phyloP scores from a whole-genome alignment of 2,113 vertebrate genomes.

The Penelope pileata region DNA sequence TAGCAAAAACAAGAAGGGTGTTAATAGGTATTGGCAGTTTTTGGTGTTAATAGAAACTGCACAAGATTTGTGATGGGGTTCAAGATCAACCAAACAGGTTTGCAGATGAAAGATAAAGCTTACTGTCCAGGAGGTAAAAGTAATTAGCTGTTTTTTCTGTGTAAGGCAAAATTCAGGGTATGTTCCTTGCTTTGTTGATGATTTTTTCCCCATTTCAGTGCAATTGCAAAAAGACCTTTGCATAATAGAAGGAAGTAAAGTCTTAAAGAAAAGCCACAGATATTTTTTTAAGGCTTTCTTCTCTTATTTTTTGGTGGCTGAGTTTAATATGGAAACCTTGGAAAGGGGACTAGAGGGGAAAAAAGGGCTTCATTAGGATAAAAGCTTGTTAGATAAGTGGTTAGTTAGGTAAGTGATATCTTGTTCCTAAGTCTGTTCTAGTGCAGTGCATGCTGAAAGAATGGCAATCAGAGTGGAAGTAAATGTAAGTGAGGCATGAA shows the following conservation, averaged over 20 bases:
- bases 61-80: fast-evolving
- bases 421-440: not conserved
- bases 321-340: not conserved
- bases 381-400: not conserved
- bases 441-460: not conserved
- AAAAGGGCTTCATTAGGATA: not conserved
- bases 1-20: fast-evolving
- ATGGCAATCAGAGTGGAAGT: not conserved
- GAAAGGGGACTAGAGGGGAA: not conserved
- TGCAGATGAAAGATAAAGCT: not conserved
- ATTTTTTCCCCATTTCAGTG: not conserved
- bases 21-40: too few relatives aligned
- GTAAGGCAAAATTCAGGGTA: fast-evolving
- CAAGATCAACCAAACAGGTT: not conserved
- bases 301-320: not conserved
- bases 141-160: fast-evolving
- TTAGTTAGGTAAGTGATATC: too few relatives aligned
- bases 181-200: not conserved
- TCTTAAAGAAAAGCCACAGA: not conserved
- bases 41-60: fast-evolving
- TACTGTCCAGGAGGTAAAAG: not conserved
- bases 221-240: fast-evolving
- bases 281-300: not conserved
- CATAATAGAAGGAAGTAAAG: not conserved
- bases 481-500: not conserved